Evolutionary conservation across 1,140 invertebrate species (phyloP).

Genomic region (Pectinophora gossypiella): DNA sequence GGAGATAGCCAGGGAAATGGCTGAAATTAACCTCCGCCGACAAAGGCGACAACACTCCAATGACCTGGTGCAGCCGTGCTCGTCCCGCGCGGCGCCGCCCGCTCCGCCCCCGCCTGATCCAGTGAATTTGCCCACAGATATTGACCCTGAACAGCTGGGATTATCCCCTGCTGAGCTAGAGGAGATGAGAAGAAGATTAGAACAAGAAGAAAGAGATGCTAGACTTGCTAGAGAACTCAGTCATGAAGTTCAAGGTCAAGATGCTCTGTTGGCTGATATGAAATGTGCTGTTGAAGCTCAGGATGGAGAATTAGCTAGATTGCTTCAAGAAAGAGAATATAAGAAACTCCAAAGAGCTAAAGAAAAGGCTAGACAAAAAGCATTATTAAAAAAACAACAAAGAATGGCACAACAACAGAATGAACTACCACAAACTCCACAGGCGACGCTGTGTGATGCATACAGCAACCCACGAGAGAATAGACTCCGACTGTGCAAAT

Average conservation of each 20-base stretch:
- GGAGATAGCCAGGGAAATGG: constrained; percentile 62
- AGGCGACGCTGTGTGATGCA: constrained; percentile 57
- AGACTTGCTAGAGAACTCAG: constrained; percentile 76
- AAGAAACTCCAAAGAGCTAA: constrained; percentile 66
- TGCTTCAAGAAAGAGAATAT: constrained; percentile 89
- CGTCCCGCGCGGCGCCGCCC: constrained; percentile 29
- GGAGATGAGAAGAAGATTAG: constrained; percentile 74
- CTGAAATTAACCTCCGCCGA: constrained; percentile 56
- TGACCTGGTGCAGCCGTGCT: constrained; percentile 39
- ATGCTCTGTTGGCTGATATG: constrained; percentile 81
- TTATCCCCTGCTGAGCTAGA: constrained; percentile 76
- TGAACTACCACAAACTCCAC: constrained; percentile 24
- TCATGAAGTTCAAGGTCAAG: constrained; percentile 77
- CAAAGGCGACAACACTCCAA: constrained; percentile 41
- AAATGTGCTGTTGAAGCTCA: constrained; percentile 92
- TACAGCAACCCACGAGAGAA: constrained; percentile 63
- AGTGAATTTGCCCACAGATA: constrained; percentile 16
- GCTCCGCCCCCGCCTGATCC: constrained; percentile 21
- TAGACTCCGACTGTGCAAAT: constrained; percentile 54
- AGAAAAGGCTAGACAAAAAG: constrained; percentile 64
- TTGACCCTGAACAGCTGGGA: constrained; percentile 72
- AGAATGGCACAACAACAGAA: constrained; percentile 37
- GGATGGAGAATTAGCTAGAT: constrained; percentile 91
- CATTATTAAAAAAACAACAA: constrained; percentile 61
- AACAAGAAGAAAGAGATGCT: constrained; percentile 79